These are phyloP conservation scores for Caranx ignobilis DNA, from an alignment of 2,113 vertebrate genomes.

Conservation along the genomic window DNA sequence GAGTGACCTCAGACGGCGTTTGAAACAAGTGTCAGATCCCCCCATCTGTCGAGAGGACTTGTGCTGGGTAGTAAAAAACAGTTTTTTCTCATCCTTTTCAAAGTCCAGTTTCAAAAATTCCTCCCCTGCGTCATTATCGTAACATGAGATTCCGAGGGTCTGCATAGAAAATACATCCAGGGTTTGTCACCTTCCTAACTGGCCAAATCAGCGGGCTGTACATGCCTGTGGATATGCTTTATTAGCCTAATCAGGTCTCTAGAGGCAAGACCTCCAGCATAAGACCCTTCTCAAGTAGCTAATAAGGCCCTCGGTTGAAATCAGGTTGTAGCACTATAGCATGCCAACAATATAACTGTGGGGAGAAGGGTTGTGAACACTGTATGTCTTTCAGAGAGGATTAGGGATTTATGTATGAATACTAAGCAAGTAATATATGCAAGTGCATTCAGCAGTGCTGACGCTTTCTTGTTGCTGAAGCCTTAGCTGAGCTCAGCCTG, in stretches of 20 bases:
- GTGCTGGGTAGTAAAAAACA: constrained; percentile 2
- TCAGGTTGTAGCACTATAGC: constrained; percentile 57
- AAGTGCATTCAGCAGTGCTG: constrained; percentile 47
- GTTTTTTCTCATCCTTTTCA: constrained; percentile 22
- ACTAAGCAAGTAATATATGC: constrained; percentile 54
- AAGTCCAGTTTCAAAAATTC: constrained; percentile 37
- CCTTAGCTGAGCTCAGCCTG: constrained; percentile 33
- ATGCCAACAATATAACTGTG: constrained; percentile 61
- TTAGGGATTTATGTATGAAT: constrained; percentile 56
- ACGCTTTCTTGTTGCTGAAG: constrained; percentile 43
- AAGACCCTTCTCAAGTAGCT: constrained; percentile 71
- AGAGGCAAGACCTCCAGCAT: constrained; percentile 58
- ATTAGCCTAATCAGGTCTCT: constrained; percentile 80
- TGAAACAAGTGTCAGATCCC: not conserved
- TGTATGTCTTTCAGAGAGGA: constrained; percentile 54
- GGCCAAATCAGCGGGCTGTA: constrained; percentile 72
- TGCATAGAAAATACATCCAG: constrained; percentile 62
- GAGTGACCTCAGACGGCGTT: not conserved
- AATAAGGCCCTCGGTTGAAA: constrained; percentile 72
- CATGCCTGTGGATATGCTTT: constrained; percentile 76
- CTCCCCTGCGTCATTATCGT: constrained; percentile 60
- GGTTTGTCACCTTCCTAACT: constrained; percentile 80
- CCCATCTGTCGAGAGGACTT: not conserved
- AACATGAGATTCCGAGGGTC: constrained; percentile 65
- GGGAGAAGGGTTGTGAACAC: constrained; percentile 41